Conservation (phyloP, 2,888 invertebrate genomes). For the Drosophila ezoana region DNA sequence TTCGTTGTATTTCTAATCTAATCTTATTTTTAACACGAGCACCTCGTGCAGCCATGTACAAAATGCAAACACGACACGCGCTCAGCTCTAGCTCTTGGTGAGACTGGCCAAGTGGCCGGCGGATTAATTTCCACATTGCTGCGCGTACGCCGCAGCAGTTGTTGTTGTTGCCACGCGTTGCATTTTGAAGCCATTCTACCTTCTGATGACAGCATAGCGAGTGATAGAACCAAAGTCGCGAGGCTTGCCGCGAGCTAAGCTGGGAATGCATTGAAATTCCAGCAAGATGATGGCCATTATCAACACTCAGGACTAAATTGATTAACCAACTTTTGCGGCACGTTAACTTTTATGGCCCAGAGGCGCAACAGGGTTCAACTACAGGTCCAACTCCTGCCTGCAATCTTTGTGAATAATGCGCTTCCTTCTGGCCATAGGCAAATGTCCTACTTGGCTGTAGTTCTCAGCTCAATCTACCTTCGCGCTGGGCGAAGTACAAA, state of each 20-base stretch:
- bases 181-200: conserved; percentile 1
- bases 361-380: conserved; percentile 35
- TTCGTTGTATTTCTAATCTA: no score
- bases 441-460: conserved; percentile 35
- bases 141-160: conserved; percentile 5
- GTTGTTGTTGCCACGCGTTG: not conserved
- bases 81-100: conserved; percentile 13
- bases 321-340: conserved; percentile 69
- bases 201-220: conserved; percentile 18
- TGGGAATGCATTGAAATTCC: conserved; percentile 8
- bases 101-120: conserved; percentile 12
- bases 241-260: not conserved
- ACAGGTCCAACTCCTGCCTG: not conserved
- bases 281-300: conserved; percentile 54
- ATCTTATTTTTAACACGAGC: not conserved
- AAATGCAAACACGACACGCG: not conserved
- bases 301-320: conserved; percentile 73
- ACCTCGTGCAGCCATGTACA: not conserved
- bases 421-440: conserved; percentile 28
- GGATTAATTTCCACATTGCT: conserved; percentile 40
- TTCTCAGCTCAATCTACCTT: conserved; percentile 15
- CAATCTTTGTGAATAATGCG: conserved; percentile 45
- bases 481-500: conserved; percentile 21
- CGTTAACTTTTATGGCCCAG: conserved; percentile 43
- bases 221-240: conserved; percentile 3